A percentile compares a stretch with the other conserved stretches of the same genome.
Conservation (phyloP, 92 coral and sea anemone genomes). For the Nematostella vectensis region DNA sequence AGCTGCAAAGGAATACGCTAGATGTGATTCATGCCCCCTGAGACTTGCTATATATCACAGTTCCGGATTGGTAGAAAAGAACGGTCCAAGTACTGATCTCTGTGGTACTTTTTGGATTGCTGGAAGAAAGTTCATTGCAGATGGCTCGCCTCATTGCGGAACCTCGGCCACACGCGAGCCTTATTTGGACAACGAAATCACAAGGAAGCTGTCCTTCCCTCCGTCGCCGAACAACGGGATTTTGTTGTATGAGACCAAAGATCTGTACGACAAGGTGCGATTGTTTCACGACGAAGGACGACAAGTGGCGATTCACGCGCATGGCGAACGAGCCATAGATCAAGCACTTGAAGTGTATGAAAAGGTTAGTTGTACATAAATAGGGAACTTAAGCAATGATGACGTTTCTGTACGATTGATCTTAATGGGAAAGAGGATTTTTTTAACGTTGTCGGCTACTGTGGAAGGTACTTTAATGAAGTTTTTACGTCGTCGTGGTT, state of each 20-base stretch:
- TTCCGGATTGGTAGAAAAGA: no score
- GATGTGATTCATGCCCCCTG: no score
- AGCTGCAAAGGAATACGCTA: no score
- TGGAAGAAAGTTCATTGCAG: conserved; percentile 53
- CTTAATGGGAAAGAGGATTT: no score
- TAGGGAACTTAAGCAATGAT: neutral
- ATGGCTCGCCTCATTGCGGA: conserved; percentile 81
- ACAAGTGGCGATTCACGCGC: conserved; percentile 64
- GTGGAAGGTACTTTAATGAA: neutral
- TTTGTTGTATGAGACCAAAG: conserved; percentile 18
- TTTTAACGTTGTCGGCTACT: no score
- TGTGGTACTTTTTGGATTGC: conserved; percentile 48
- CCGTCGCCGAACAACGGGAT: conserved; percentile 33
- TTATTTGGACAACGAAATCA: conserved; percentile 28
- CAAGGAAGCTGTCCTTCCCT: conserved; percentile 50
- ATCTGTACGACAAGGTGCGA: conserved; percentile 18
- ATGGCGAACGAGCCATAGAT: conserved; percentile 67
- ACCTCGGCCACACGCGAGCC: conserved; percentile 56
- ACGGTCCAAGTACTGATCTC: neutral
- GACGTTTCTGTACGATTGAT: no score
- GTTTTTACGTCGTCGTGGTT: no score
- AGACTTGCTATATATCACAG: no score
- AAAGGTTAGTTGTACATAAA: conserved; percentile 19
- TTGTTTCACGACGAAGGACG: conserved; percentile 30
- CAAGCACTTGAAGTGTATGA: conserved; percentile 50